These are phyloP conservation scores for Ceramica pisi DNA, from an alignment of 2,888 invertebrate species.

Conservation along the genomic window DNA sequence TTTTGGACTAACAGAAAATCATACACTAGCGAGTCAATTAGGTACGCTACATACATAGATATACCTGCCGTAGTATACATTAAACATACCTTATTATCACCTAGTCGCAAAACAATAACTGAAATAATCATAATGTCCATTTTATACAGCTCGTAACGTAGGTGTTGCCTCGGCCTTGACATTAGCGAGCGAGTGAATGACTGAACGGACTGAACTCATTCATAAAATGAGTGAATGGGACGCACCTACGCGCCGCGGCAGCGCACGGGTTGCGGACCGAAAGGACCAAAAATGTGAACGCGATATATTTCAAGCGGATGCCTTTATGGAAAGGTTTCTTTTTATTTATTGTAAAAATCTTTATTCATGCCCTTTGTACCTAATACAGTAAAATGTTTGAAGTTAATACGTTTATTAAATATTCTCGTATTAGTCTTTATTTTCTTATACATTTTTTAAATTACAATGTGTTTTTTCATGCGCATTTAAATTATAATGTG, in stretches of 20 bases:
- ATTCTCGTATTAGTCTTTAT: no score
- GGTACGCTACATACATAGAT: background rate
- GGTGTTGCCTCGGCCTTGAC: conserved; percentile 64
- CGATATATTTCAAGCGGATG: conserved; percentile 17
- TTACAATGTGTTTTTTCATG: no score
- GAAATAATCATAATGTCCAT: conserved; percentile 19
- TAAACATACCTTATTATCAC: background rate
- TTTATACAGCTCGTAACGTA: conserved; percentile 46
- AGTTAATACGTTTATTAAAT: no score
- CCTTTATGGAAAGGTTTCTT: background rate
- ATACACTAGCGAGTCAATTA: background rate
- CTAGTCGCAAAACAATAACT: background rate
- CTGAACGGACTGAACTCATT: conserved; percentile 66
- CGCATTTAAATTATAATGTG: no score
- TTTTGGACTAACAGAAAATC: background rate
- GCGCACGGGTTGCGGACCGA: conserved; percentile 26
- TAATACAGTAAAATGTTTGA: no score
- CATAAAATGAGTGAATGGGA: conserved; percentile 73
- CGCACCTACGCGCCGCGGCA: conserved; percentile 57
- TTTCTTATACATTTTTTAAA: no score
- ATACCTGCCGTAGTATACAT: no score
- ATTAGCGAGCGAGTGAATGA: conserved; percentile 61
- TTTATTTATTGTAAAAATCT: background rate
- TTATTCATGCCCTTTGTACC: background rate
- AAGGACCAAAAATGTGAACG: conserved; percentile 40